Evolutionary conservation across 2,888 invertebrate genomes (phyloP).

Genomic region (Dione juno): DNA sequence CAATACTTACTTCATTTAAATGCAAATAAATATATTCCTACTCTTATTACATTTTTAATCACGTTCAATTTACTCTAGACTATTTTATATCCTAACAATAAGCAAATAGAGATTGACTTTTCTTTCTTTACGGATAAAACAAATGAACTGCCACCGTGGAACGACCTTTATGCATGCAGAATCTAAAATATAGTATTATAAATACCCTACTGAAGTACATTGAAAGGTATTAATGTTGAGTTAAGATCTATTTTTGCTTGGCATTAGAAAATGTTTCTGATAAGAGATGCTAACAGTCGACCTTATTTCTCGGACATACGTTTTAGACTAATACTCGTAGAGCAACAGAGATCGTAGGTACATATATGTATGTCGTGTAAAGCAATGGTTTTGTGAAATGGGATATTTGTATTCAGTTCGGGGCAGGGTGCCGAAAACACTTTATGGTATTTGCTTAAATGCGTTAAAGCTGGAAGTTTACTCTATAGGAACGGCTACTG

Average conservation of each 20-base stretch:
- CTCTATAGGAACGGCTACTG: neutral
- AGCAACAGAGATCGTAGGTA: slow-evolving; percentile 1
- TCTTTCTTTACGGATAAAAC: slow-evolving; percentile 33
- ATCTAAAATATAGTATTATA: slow-evolving; percentile 26
- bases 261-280: neutral
- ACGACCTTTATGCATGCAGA: slow-evolving; percentile 34
- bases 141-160: slow-evolving; percentile 32
- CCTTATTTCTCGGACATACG: slow-evolving; percentile 36
- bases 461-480: slow-evolving; percentile 20
- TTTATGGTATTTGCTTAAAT: slow-evolving; percentile 39
- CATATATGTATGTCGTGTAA: slow-evolving; percentile 20
- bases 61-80: neutral
- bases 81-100: neutral
- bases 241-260: slow-evolving; percentile 20
- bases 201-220: neutral
- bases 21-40: neutral
- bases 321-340: slow-evolving; percentile 19
- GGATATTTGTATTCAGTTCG: slow-evolving; percentile 41
- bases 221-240: neutral
- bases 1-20: no score
- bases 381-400: slow-evolving; percentile 34
- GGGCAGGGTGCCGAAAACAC: slow-evolving; percentile 36
- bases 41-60: neutral
- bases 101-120: slow-evolving; percentile 29
- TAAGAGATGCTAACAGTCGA: slow-evolving; percentile 26